Base-by-base conservation (phyloP, 2,888 invertebrate species). In the Yponomeuta malinellus region DNA sequence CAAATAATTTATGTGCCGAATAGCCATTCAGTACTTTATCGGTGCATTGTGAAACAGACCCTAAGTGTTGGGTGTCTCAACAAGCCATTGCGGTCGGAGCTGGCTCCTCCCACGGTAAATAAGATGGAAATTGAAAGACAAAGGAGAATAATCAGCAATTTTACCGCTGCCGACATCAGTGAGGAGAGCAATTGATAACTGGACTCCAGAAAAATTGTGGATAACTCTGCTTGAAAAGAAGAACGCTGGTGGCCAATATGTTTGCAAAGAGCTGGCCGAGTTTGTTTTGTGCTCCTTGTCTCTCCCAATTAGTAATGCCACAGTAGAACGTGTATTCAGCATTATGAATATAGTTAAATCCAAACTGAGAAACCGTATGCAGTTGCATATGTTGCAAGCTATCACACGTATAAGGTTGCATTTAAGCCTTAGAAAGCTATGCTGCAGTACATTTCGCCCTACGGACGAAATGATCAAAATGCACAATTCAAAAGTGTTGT, bases 111-210 rank as follows among this genome's bases (percentile, higher is more conserved):
- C n/a, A 70, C 63, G 15, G 70, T n/a, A 70, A 63, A 70, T 70
- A 70, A 70, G 23, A 64, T 43, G n/a, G 70, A 70, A 70, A 70
- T 70, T 70, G 64, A 70, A 33, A 70, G 70, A 63, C 70, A 70
- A 70, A 70, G 70, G 37, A 70, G 70, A 70, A 29, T 70, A 23
- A 63, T 70, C 15, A 64, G 70, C 64, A 70, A 70, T 37, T 70
- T 70, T 63, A 70, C 70, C 64, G 63, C 70, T 64, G 70, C 63
- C 64, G 70, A 70, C 70, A 70, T 70, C 63, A 70, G 70, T 37
- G 64, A 63, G 15, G 63, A 70, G 43, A 31, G 15, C 37, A 23
- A 23, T 70, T 64, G 63, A 63, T 52, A 52, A 59, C 63, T 64
- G 29, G 63, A 64, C 63, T 64, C 52, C 70, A 70, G 59, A 70